Evolutionary conservation across 1,140 invertebrate species (phyloP).

Genomic region (Mycetomoellerius zeteki): DNA sequence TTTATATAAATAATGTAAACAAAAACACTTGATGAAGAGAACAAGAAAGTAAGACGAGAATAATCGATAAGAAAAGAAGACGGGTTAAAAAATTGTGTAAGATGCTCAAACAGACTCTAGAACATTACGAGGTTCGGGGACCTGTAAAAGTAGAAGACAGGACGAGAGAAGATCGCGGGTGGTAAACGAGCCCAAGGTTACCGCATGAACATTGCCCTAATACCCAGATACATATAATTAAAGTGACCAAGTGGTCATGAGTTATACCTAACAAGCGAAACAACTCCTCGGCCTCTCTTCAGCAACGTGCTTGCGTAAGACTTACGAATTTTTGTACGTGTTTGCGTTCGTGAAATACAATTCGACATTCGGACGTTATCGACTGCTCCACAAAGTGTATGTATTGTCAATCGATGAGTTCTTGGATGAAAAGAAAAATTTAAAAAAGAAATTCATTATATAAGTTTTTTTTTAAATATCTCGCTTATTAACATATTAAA

Average conservation of each 20-base stretch:
- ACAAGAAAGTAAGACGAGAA: background rate
- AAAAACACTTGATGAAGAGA: background rate
- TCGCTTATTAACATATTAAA: background rate
- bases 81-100: conserved; percentile 19
- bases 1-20: background rate
- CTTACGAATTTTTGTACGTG: conserved; percentile 35
- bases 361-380: background rate
- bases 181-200: conserved; percentile 85
- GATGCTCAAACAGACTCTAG: conserved; percentile 19
- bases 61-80: background rate
- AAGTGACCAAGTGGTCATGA: conserved; percentile 47
- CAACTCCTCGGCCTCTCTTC: background rate
- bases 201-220: conserved; percentile 79
- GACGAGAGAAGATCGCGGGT: conserved; percentile 53
- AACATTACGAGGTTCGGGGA: background rate
- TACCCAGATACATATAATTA: conserved; percentile 85
- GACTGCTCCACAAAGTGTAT: background rate
- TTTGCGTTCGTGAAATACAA: conserved; percentile 23
- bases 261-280: conserved; percentile 49
- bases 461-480: background rate
- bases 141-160: conserved; percentile 41
- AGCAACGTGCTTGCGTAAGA: conserved; percentile 18
- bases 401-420: background rate
- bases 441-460: conserved; percentile 4
- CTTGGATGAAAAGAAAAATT: background rate